Evolutionary conservation across 2,888 invertebrate genomes (phyloP).

Genomic region (Mythimna albipuncta): DNA sequence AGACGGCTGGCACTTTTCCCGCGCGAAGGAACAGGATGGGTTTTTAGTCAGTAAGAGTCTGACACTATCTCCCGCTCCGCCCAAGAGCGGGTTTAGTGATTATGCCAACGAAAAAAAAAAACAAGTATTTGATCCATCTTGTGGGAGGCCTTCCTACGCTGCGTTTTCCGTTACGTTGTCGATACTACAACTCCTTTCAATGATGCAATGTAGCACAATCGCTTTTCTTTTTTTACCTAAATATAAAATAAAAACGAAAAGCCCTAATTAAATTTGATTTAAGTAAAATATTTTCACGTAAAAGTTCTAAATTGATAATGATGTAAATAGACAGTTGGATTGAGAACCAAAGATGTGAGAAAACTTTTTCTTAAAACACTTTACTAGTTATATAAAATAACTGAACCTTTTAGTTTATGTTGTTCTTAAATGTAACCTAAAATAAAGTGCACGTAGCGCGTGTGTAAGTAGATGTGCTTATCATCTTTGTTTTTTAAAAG

Average conservation of each 20-base stretch:
- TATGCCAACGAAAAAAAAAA: too few relatives aligned
- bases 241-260: background rate
- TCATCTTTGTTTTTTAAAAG: background rate
- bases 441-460: background rate
- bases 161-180: too few relatives aligned
- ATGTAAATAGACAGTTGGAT: constrained; percentile 5
- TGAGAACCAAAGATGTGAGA: background rate
- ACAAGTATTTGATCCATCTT: too few relatives aligned
- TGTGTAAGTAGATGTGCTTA: background rate
- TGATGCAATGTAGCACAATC: too few relatives aligned
- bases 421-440: background rate
- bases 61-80: too few relatives aligned
- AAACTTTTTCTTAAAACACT: background rate
- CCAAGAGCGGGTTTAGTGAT: too few relatives aligned
- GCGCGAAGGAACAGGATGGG: too few relatives aligned
- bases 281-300: background rate
- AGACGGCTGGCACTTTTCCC: too few relatives aligned
- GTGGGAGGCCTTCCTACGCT: too few relatives aligned
- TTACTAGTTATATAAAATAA: background rate
- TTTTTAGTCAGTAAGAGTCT: too few relatives aligned
- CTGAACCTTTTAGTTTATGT: background rate
- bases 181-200: too few relatives aligned
- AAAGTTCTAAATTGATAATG: constrained; percentile 7
- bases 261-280: background rate
- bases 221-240: too few relatives aligned